phyloP scores from a whole-genome alignment of 37 sponge, comb jelly and placozoan species.

The Cliona cf. orientalis region DNA sequence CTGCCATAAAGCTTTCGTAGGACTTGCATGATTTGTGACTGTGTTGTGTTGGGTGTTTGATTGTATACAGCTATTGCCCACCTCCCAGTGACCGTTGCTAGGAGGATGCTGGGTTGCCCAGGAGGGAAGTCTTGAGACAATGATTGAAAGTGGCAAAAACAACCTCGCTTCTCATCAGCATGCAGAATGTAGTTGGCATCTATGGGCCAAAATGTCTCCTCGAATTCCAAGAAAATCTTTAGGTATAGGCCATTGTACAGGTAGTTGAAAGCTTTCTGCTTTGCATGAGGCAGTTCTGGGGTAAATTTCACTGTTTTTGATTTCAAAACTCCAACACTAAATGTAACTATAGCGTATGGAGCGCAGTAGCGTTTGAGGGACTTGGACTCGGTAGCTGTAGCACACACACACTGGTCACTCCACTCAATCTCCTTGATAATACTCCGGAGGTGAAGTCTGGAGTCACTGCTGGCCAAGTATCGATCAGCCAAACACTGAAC shows the following conservation, averaged over 20 bases:
- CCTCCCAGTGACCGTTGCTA: constrained; percentile 45
- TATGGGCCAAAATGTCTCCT: constrained; percentile 14
- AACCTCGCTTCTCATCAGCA: too few species aligned
- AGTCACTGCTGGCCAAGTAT: constrained; percentile 1
- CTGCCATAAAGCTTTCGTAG: constrained; percentile 54
- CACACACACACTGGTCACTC: constrained; percentile 68
- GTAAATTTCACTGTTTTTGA: constrained; percentile 27
- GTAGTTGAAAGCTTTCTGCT: constrained; percentile 29
- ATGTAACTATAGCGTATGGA: constrained; percentile 37
- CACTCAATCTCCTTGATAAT: constrained; percentile 40
- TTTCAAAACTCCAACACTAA: constrained; percentile 66
- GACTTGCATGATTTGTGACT: constrained; percentile 24
- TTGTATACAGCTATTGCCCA: constrained; percentile 19
- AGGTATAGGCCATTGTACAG: constrained; percentile 25
- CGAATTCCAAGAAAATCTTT: constrained; percentile 48
- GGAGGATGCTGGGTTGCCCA: too few species aligned
- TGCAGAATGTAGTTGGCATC: background rate
- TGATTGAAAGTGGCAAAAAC: too few species aligned
- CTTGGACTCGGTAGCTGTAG: background rate
- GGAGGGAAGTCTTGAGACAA: too few species aligned
- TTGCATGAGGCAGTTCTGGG: constrained; percentile 40
- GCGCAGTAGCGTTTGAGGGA: constrained; percentile 28
- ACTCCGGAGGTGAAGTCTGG: constrained; percentile 29
- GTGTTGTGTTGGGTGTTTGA: constrained; percentile 35
- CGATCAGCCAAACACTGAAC: constrained; percentile 44